These are phyloP conservation scores for Rhagium mordax DNA, from an alignment of 2,888 invertebrate genomes.

Conservation along the genomic window DNA sequence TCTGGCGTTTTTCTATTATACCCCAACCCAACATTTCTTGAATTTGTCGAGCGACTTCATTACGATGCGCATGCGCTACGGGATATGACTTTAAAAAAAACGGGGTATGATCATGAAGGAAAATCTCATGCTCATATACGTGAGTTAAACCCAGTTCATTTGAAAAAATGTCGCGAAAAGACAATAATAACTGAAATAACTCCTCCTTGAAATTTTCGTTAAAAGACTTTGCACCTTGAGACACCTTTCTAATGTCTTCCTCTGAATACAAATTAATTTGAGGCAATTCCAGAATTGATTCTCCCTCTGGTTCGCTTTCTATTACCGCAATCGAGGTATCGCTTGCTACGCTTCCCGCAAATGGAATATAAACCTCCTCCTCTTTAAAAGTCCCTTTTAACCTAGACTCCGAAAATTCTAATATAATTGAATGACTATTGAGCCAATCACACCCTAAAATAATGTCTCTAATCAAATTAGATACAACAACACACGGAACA, in stretches of 20 bases:
- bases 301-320: no score
- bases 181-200: conserved; percentile 1
- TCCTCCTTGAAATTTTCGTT: not conserved
- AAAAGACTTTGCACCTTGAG: not conserved
- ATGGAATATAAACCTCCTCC: not conserved
- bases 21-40: conserved; percentile 37
- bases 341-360: not conserved
- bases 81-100: conserved; percentile 19
- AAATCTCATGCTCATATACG: not conserved
- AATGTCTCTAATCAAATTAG: not conserved
- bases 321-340: no score
- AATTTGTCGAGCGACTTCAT: conserved; percentile 12
- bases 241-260: not conserved
- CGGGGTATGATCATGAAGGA: conserved; percentile 9
- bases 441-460: conserved; percentile 16
- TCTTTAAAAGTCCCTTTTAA: not conserved
- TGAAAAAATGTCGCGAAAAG: conserved; percentile 8
- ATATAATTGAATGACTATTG: not conserved
- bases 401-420: not conserved
- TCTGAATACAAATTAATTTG: not conserved
- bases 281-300: not conserved
- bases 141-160: conserved; percentile 15
- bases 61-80: conserved; percentile 16
- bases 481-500: not conserved
- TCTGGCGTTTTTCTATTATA: conserved; percentile 12